A percentile compares a stretch with the other conserved stretches of the same genome.
Conservation (phyloP, 1,140 invertebrate genomes). For the Drosophila elegans region DNA sequence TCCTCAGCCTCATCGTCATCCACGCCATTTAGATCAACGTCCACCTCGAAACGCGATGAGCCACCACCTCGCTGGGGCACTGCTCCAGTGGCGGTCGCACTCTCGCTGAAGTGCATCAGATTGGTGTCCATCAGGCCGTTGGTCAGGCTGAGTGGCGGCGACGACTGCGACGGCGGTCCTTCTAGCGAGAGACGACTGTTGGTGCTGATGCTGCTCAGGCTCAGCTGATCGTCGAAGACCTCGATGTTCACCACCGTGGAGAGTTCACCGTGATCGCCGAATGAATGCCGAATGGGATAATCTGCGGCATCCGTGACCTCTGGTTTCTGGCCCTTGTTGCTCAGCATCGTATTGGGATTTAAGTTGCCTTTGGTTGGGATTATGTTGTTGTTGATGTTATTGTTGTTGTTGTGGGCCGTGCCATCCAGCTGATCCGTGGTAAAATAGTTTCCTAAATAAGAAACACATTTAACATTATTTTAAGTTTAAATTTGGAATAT, state of each 20-base stretch:
- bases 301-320: slow-evolving; percentile 5
- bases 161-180: slow-evolving; percentile 88
- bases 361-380: slow-evolving; percentile 41
- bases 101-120: slow-evolving; percentile 89
- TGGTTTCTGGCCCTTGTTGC: slow-evolving; percentile 7
- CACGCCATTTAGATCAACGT: slow-evolving; percentile 52
- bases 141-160: slow-evolving; percentile 87
- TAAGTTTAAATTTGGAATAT: too few species aligned
- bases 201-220: slow-evolving; percentile 92
- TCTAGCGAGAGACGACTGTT: slow-evolving; percentile 92
- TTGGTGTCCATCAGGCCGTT: slow-evolving; percentile 88
- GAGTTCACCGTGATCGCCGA: slow-evolving; percentile 34
- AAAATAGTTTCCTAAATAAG: slow-evolving; percentile 46
- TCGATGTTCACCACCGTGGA: slow-evolving; percentile 83
- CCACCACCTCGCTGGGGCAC: background rate
- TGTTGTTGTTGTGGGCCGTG: slow-evolving; percentile 48
- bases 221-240: slow-evolving; percentile 90
- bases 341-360: slow-evolving; percentile 16
- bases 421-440: slow-evolving; percentile 64
- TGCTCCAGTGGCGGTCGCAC: slow-evolving; percentile 8
- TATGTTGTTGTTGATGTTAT: slow-evolving; percentile 63
- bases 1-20: background rate
- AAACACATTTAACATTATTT: background rate
- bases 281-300: slow-evolving; percentile 17
- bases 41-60: slow-evolving; percentile 77